phyloP scores from a whole-genome alignment of 2,113 vertebrate species.

The Xenus cinereus region DNA sequence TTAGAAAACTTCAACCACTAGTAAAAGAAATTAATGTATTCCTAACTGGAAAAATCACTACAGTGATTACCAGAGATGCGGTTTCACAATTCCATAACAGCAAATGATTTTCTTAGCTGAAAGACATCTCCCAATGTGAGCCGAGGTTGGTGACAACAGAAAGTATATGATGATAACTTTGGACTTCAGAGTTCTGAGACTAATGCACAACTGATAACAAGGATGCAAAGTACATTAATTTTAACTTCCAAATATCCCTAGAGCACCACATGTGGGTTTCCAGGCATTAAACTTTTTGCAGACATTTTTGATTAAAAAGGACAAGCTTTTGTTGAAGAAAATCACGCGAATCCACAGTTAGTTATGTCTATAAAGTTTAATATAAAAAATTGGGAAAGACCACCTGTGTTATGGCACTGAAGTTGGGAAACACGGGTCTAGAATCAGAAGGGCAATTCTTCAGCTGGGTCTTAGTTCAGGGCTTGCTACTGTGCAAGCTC shows the following conservation, averaged over 20 bases:
- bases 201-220: neutral
- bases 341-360: neutral
- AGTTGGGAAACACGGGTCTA: neutral
- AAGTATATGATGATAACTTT: neutral
- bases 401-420: neutral
- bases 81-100: neutral
- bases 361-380: neutral
- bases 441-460: neutral
- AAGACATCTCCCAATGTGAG: neutral
- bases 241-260: neutral
- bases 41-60: neutral
- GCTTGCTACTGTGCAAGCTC: neutral
- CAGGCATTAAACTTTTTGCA: neutral
- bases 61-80: neutral
- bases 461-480: neutral
- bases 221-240: neutral
- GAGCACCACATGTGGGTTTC: neutral
- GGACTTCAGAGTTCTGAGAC: neutral
- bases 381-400: neutral
- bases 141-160: neutral
- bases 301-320: neutral
- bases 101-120: neutral
- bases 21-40: neutral
- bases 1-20: neutral
- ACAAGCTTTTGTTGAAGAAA: neutral